Base-by-base conservation (phyloP, 2,113 vertebrate species). In the Brachyistius frenatus region DNA sequence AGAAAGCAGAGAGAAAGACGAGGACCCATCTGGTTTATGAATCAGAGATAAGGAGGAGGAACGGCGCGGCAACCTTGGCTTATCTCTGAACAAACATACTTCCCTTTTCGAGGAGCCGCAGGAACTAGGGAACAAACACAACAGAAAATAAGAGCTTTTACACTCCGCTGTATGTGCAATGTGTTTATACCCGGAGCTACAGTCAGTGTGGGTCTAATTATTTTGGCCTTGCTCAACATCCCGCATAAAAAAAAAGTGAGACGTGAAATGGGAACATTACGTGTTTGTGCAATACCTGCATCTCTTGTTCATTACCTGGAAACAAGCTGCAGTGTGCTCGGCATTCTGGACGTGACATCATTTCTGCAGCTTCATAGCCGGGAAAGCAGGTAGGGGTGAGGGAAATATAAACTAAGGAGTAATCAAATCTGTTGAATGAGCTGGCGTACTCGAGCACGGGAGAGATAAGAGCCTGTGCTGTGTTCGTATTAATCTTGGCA, bases 401-500 rank as follows among this genome's bases (percentile, higher is more conserved):
- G 68, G 67, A 83, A 89, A 88, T 88, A 81, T 84, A 93, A 90
- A 92, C 89, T 72, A 71, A 74, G 81, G 82, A 77, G 90, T 81
- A 83, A 88, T 89, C 87, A 85, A 88, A 89, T 86, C 83, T 81
- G 79, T 73, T 80, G 83, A 90, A 89, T 77, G 90, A 93, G 87
- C 71, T 65, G 76, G 72, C 84, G 61, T 49, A 68, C 86, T 82
- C 10, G 1, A 78, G 77, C 72, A 65, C 66, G 4, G 78, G 33
- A 11, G 65, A 89, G 87, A 93, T 86, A 87, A 85, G 74, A 85
- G 62, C 47, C 61, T 7, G 16, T 1, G 50, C 57, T 37, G 52
- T 60, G 79, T 72, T 86, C 81, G 73, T 64, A 78, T 84, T 79
- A 79, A 83, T 87, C 78, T 74, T 67, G 66, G 77, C 76, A 16